Percentiles rank a stretch among this genome's conserved stretches.
These are phyloP conservation scores for Nebria ingens DNA, from an alignment of 1,140 invertebrate genomes.

Conservation along the genomic window DNA sequence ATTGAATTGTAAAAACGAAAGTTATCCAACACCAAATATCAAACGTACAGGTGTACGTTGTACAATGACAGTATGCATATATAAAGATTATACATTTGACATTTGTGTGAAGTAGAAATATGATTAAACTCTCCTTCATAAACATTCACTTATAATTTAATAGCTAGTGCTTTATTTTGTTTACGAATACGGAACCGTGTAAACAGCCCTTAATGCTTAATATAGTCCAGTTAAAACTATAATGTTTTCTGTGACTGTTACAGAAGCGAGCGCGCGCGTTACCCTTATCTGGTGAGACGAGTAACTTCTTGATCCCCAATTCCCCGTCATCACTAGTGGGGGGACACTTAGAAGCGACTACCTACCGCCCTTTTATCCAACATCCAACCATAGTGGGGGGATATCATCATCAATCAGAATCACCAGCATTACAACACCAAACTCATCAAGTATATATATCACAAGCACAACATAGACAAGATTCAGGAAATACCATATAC, in stretches of 20 bases:
- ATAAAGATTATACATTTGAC: no score
- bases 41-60: no score
- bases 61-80: no score
- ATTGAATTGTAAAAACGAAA: no score
- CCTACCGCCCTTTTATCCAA: conserved; percentile 23
- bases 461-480: conserved; percentile 16
- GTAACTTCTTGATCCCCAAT: conserved; percentile 12
- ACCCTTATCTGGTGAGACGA: conserved; percentile 22
- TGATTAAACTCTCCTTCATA: no score
- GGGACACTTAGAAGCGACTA: conserved; percentile 30
- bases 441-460: conserved; percentile 14
- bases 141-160: no score
- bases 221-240: no score
- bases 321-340: conserved; percentile 22
- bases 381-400: conserved; percentile 3
- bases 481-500: background rate
- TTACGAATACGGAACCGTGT: no score
- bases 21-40: no score
- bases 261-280: conserved; percentile 28
- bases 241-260: conserved; percentile 29
- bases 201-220: no score
- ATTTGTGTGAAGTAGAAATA: no score
- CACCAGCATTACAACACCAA: conserved; percentile 17
- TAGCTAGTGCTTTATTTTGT: no score
- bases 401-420: conserved; percentile 15